Evolutionary conservation across 1,140 invertebrate genomes (phyloP).

Genomic region (Calliopsis andreniformis): DNA sequence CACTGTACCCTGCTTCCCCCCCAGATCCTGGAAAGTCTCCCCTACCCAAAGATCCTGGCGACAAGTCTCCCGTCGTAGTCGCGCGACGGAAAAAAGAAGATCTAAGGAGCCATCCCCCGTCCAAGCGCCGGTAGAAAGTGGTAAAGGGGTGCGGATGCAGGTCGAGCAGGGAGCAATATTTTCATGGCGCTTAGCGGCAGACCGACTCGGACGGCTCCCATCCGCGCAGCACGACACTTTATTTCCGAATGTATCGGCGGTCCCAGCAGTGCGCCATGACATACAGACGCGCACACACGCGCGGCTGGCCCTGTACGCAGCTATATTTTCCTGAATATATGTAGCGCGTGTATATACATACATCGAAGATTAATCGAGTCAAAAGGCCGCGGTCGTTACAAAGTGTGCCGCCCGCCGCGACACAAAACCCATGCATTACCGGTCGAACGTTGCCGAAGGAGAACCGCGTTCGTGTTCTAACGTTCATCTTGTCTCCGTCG

Average conservation of each 20-base stretch:
- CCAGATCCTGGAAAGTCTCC: no score
- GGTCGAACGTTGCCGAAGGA: constrained; percentile 65
- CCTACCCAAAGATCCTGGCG: no score
- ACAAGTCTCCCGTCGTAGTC: no score
- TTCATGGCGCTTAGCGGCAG: constrained; percentile 49
- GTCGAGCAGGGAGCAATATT: constrained; percentile 45
- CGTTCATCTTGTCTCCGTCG: constrained; percentile 74
- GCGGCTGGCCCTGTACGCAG: not conserved
- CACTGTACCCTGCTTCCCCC: no score
- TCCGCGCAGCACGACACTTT: constrained; percentile 76
- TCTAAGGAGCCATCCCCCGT: not conserved
- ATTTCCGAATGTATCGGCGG: constrained; percentile 76
- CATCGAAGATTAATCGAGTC: constrained; percentile 82
- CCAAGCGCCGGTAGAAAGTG: constrained; percentile 36
- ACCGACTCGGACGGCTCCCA: constrained; percentile 35
- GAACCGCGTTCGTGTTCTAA: constrained; percentile 75
- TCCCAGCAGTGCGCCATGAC: constrained; percentile 69
- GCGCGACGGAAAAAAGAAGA: not conserved
- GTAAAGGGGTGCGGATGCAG: constrained; percentile 49
- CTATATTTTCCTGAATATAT: constrained; percentile 52
- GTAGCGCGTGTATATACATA: constrained; percentile 69
- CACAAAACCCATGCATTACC: constrained; percentile 79
- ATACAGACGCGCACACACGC: not conserved
- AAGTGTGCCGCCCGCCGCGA: constrained; percentile 81
- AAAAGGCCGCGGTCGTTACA: constrained; percentile 80